phyloP scores from a whole-genome alignment of 2,113 vertebrate species.

The Hippocampus barbouri region DNA sequence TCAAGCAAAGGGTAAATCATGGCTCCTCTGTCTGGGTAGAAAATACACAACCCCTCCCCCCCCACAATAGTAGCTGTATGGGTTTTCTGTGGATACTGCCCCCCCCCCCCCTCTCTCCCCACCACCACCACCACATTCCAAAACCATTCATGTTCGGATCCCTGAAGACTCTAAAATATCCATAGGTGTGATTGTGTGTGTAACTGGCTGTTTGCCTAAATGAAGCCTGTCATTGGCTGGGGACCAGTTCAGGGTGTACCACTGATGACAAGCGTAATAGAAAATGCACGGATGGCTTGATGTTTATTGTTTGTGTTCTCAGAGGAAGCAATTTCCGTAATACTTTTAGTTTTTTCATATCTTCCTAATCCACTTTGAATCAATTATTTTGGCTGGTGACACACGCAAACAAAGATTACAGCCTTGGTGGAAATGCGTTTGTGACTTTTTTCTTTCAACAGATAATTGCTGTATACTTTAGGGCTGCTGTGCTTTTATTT shows the following conservation, averaged over 20 bases:
- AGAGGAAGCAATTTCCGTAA: background rate
- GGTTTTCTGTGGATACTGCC: background rate
- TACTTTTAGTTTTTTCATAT: background rate
- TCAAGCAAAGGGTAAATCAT: no score
- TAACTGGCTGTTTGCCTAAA: no score
- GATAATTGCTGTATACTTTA: constrained; percentile 15
- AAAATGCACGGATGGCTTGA: background rate
- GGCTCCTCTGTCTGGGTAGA: no score
- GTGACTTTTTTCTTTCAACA: background rate
- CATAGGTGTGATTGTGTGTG: no score
- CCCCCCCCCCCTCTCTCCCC: no score
- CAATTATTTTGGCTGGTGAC: background rate
- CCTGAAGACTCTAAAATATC: no score
- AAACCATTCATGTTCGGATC: background rate
- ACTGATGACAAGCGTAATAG: no score
- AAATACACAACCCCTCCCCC: no score
- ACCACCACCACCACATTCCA: background rate
- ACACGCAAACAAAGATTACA: background rate
- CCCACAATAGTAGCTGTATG: background rate
- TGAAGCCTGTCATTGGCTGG: no score
- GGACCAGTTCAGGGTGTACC: no score
- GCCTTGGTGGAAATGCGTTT: background rate
- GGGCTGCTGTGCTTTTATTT: background rate
- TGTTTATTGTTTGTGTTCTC: background rate
- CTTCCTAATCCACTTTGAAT: background rate